These are phyloP conservation scores for Trachelus troglodyta DNA, from an alignment of 2,888 invertebrate genomes.

Conservation along the genomic window DNA sequence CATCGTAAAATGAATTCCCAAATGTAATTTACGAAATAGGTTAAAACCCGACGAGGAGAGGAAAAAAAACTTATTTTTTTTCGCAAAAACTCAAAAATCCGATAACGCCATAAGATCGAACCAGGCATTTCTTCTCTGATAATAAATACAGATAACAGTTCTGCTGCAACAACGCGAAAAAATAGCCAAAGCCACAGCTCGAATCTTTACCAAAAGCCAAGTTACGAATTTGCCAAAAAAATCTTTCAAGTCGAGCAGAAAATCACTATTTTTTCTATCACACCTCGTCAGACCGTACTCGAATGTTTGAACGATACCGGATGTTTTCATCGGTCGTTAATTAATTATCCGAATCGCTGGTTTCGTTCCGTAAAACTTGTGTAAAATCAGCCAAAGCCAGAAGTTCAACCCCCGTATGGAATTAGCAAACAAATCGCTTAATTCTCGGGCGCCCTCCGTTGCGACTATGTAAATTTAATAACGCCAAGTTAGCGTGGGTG, in stretches of 20 bases:
- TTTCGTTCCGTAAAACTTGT: not conserved
- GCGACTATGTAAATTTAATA: constrained; percentile 57
- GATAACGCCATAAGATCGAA: not conserved
- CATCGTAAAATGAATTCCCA: not conserved
- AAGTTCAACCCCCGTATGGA: constrained; percentile 25
- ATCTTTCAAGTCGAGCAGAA: not conserved
- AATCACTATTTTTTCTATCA: not conserved
- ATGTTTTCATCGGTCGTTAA: not conserved
- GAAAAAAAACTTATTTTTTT: not conserved
- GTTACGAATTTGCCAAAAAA: not conserved
- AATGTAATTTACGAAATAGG: not conserved
- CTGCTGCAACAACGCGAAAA: no score
- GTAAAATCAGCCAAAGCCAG: constrained; percentile 8
- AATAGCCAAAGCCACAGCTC: no score
- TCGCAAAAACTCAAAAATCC: not conserved
- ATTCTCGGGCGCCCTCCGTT: constrained; percentile 27
- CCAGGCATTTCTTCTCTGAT: not conserved
- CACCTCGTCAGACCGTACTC: not conserved
- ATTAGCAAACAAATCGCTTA: constrained; percentile 39
- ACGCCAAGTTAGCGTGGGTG: constrained; percentile 31
- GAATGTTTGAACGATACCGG: no score
- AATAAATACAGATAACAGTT: not conserved
- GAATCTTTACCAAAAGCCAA: no score
- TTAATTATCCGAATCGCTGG: not conserved
- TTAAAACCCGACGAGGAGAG: not conserved